Conservation (phyloP, 2,113 vertebrate species). For the Nipponia nippon region DNA sequence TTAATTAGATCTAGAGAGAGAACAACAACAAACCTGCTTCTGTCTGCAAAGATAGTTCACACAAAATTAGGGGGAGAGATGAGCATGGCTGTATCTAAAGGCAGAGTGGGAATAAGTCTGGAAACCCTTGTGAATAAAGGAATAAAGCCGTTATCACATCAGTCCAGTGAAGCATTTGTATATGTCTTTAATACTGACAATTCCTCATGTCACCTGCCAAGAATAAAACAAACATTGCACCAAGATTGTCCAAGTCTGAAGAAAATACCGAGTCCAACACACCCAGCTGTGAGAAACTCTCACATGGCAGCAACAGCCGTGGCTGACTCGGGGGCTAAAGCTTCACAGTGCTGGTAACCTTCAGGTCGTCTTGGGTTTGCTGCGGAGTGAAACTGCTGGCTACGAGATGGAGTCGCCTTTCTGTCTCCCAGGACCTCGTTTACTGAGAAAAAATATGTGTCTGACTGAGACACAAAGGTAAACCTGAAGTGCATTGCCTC, state of each 20-base stretch:
- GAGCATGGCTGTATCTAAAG: neutral
- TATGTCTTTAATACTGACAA: neutral
- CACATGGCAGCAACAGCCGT: neutral
- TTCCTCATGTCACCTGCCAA: neutral
- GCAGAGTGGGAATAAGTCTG: neutral
- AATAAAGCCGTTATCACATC: neutral
- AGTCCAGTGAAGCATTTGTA: neutral
- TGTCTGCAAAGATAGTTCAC: neutral
- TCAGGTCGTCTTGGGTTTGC: neutral
- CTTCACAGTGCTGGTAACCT: neutral
- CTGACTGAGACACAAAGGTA: neutral
- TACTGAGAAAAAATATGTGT: neutral
- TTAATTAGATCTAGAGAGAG: neutral
- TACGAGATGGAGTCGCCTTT: neutral
- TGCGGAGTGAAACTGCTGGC: neutral
- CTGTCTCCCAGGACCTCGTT: neutral
- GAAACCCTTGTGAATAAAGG: neutral
- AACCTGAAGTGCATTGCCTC: neutral
- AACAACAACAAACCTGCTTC: neutral
- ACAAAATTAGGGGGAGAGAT: neutral
- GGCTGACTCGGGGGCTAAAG: neutral
- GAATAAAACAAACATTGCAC: neutral
- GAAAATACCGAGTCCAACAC: neutral
- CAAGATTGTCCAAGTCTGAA: neutral
- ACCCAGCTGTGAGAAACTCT: neutral